phyloP scores from a whole-genome alignment of 2,888 invertebrate genomes.

The Stegophylla sp. region DNA sequence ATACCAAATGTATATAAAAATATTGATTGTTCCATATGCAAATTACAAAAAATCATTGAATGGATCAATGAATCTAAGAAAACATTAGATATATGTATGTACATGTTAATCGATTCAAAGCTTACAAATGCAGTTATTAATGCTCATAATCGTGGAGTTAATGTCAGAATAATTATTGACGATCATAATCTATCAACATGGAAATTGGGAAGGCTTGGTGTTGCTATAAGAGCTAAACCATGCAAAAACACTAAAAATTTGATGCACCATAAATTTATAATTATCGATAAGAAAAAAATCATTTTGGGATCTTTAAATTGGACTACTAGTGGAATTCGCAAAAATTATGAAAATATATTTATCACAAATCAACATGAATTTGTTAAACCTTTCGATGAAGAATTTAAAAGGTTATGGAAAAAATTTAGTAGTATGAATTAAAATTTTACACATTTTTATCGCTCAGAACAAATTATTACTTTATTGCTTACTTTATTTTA shows the following conservation, averaged over 20 bases:
- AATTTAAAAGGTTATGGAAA: neutral
- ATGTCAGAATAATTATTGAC: neutral
- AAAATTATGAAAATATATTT: conserved; percentile 9
- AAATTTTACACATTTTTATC: no score
- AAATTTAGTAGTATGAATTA: no score
- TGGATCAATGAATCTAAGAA: neutral
- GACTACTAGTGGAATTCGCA: neutral
- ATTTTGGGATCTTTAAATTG: conserved; percentile 21
- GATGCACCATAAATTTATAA: conserved; percentile 9
- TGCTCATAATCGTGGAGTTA: neutral
- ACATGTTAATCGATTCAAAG: neutral
- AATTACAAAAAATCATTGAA: neutral
- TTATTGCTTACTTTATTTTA: no score
- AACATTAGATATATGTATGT: conserved; percentile 6
- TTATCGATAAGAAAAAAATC: neutral
- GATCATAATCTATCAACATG: neutral
- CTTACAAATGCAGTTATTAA: neutral
- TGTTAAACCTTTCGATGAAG: neutral
- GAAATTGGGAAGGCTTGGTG: neutral
- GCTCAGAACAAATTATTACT: no score
- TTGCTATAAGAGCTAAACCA: neutral
- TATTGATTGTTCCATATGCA: neutral
- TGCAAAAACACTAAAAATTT: neutral
- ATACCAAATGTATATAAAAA: neutral
- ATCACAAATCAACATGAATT: neutral